A percentile compares a stretch with the other conserved stretches of the same genome.
Conservation (phyloP, 2,888 invertebrate species). For the Acrocera orbiculus region DNA sequence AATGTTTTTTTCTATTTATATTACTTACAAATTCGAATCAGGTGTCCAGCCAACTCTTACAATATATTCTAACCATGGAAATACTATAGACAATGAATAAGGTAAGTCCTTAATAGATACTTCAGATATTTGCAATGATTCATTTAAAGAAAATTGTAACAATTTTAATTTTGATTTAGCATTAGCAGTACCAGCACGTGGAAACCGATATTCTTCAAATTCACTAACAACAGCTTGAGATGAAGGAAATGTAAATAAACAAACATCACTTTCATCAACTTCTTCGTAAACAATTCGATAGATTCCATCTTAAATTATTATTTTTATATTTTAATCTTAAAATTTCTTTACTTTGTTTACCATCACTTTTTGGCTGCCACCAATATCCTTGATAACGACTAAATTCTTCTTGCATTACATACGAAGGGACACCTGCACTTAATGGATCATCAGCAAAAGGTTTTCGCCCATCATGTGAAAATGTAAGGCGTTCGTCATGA, state of each 20-base stretch:
- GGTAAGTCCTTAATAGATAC: conserved; percentile 57
- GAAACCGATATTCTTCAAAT: conserved; percentile 70
- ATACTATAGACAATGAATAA: conserved; percentile 58
- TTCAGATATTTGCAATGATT: conserved; percentile 49
- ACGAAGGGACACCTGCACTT: conserved; percentile 91
- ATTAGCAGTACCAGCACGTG: conserved; percentile 75
- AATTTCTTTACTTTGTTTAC: conserved; percentile 23
- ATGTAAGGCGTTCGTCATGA: conserved; percentile 52
- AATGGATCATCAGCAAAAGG: conserved; percentile 64
- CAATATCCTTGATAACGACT: conserved; percentile 91
- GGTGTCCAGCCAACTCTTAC: conserved; percentile 92
- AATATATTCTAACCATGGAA: conserved; percentile 90
- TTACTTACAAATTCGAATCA: conserved; percentile 66
- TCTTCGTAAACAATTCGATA: conserved; percentile 75
- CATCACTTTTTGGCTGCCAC: conserved; percentile 78
- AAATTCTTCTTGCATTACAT: conserved; percentile 97
- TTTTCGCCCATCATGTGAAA: conserved; percentile 47
- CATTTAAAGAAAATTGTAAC: conserved; percentile 53
- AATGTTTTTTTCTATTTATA: no score
- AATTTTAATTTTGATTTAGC: conserved; percentile 78
- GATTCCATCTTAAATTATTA: conserved; percentile 41
- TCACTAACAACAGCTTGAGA: conserved; percentile 63
- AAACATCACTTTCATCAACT: conserved; percentile 79
- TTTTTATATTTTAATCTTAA: background rate
- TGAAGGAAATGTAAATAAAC: conserved; percentile 75